Base-by-base conservation (phyloP, 1,140 invertebrate genomes). In the Macrobrachium nipponense region DNA sequence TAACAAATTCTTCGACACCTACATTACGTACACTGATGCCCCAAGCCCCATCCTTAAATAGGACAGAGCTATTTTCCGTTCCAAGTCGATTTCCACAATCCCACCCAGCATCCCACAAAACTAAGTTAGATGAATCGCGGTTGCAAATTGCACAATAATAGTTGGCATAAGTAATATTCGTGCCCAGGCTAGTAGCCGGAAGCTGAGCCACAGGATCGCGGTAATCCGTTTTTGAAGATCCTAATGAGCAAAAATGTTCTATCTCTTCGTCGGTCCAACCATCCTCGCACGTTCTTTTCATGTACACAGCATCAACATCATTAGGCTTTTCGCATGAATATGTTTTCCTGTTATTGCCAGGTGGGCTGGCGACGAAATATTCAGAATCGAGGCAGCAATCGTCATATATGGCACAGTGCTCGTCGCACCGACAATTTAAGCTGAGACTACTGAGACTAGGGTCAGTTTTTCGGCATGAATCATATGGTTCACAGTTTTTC, bases 61-160 rank as follows among this genome's bases (percentile, higher is more conserved):
- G 82, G n/a, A 70, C 83, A 20, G 87, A 77, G 43, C 77, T 70
- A 51, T 12, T 51, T 51, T 51, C 2, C 51, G 68, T 43, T 12
- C 78, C 36, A 18, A 66, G 84, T 6, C 91, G 58, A 3, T 89
- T 87, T 12, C 90, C 89, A 87, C 92, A 92, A 84, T 92, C 91
- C 5, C 92, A 66, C 36, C 91, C 79, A 5, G 91, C 91, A 15
- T 89, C 90, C 93, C 93, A 93, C 43, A 91, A 60, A n/a, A 89
- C 89, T 0, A 90, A 77, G 36, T 81, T 58, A 6, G 44, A 66
- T 2, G 85, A 80, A 75, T 92, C 92, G 0, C 90, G 60, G 89
- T 94, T 92, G 88, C 94, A 94, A 8, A 92, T 82, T 0, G 93
- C 93, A 88, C 94, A 94, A 90, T 91, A 92, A 36, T 92, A 90